Conservation (phyloP, 1,140 invertebrate genomes). For the Amphibalanus amphitrite region DNA sequence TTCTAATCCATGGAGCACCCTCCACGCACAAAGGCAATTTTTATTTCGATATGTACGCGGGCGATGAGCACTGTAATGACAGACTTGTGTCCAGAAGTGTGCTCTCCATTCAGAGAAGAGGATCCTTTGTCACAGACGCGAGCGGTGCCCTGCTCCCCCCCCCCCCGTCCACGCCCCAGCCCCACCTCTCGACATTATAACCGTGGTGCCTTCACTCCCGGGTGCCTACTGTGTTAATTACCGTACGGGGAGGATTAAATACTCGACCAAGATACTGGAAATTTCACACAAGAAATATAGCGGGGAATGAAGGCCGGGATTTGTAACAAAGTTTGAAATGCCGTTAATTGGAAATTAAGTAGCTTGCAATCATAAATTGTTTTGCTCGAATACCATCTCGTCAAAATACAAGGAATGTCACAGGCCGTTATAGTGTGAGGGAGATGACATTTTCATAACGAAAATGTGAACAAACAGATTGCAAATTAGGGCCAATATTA, state of each 20-base stretch:
- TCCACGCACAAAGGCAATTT: neutral
- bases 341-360: no score
- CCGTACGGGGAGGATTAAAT: neutral
- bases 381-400: no score
- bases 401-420: no score
- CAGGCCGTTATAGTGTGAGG: no score
- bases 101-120: neutral
- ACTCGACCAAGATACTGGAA: neutral
- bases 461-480: no score
- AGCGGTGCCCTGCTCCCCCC: neutral
- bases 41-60: neutral
- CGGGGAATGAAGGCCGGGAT: no score
- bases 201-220: neutral
- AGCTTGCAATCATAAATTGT: no score
- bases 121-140: neutral
- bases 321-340: no score
- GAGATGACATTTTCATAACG: no score
- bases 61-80: neutral
- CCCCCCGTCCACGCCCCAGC: no score
- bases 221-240: neutral
- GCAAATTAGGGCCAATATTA: no score
- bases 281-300: neutral
- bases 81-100: neutral
- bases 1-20: neutral
- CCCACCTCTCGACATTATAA: no score